Conservation (phyloP, 1,140 invertebrate genomes). For the Pogonus chalceus region DNA sequence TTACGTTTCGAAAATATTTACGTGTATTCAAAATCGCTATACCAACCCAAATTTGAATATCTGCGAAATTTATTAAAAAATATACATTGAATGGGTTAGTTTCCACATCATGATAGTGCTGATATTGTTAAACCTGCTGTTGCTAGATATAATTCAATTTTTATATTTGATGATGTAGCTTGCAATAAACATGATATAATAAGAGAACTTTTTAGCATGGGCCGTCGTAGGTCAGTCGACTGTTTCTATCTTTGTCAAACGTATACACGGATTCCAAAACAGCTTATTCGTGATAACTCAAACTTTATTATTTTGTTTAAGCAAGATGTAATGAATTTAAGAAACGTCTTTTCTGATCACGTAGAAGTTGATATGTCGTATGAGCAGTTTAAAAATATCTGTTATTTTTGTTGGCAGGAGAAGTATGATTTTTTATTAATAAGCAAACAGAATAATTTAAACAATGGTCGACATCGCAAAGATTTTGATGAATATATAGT, state of each 20-base stretch:
- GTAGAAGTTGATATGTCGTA: constrained; percentile 30
- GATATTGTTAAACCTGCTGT: constrained; percentile 20
- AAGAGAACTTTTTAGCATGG: constrained; percentile 30
- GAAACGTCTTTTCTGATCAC: constrained; percentile 34
- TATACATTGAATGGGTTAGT: constrained; percentile 24
- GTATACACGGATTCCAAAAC: constrained; percentile 34
- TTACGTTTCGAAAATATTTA: constrained; percentile 33
- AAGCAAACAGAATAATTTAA: constrained; percentile 24
- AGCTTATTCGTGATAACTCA: constrained; percentile 33
- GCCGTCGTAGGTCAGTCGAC: constrained; percentile 28
- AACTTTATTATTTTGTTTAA: constrained; percentile 33
- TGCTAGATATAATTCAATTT: constrained; percentile 24
- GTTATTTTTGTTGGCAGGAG: constrained; percentile 25
- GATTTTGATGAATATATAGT: constrained; percentile 23
- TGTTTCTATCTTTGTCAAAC: constrained; percentile 32
- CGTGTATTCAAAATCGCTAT: constrained; percentile 32
- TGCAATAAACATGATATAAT: constrained; percentile 31
- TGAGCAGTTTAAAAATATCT: constrained; percentile 27
- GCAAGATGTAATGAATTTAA: constrained; percentile 34
- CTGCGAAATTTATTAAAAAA: constrained; percentile 23
- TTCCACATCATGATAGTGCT: constrained; percentile 23
- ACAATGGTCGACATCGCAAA: constrained; percentile 27
- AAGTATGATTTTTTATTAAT: constrained; percentile 26
- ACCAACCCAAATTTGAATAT: constrained; percentile 31
- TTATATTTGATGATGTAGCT: constrained; percentile 33